Evolutionary conservation across 1,140 invertebrate genomes (phyloP).

Genomic region (Gonatopus flavifemur): DNA sequence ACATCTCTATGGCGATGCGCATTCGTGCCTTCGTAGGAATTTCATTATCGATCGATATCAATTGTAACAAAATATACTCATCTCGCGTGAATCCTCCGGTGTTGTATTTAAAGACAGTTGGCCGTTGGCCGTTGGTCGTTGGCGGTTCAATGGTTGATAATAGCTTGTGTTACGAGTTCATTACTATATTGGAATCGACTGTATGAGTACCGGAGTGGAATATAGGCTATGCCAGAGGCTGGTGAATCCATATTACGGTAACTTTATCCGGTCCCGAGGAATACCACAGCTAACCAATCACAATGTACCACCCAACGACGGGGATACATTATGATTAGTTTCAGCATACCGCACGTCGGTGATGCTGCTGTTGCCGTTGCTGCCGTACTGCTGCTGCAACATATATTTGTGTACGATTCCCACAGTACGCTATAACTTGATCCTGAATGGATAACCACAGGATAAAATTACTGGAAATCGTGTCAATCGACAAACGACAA

Average conservation of each 20-base stretch:
- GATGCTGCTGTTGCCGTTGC: too few species aligned
- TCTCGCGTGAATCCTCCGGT: too few species aligned
- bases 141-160: conserved; percentile 17
- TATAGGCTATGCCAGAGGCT: conserved; percentile 22
- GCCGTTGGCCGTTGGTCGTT: conserved; percentile 1
- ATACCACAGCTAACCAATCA: conserved; percentile 37
- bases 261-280: conserved; percentile 34
- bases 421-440: background rate
- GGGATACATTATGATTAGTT: conserved; percentile 38
- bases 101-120: too few species aligned
- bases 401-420: too few species aligned
- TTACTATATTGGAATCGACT: conserved; percentile 20
- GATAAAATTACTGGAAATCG: conserved; percentile 35
- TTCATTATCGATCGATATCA: too few species aligned
- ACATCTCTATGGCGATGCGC: too few species aligned
- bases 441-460: background rate
- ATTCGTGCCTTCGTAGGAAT: too few species aligned
- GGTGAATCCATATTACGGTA: conserved; percentile 39
- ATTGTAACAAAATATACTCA: too few species aligned
- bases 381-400: background rate
- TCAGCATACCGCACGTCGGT: conserved; percentile 23
- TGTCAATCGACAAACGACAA: conserved; percentile 35
- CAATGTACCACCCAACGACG: conserved; percentile 19
- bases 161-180: conserved; percentile 27
- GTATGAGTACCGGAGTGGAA: conserved; percentile 21